phyloP scores from a whole-genome alignment of 2,888 invertebrate genomes.

The Tetropium fuscum region DNA sequence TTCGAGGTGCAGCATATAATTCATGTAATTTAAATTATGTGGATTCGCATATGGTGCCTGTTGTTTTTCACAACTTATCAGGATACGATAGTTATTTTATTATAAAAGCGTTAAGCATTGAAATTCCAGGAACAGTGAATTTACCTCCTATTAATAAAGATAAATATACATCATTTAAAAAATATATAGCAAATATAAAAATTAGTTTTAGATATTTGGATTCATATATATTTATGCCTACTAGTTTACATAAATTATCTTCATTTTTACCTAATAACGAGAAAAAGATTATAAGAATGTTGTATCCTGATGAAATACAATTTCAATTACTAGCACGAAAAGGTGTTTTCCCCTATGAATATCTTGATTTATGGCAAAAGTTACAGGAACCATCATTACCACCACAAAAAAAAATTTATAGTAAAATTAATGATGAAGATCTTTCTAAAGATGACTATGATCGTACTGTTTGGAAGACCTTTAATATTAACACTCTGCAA shows the following conservation, averaged over 20 bases:
- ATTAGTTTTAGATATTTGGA: constrained; percentile 42
- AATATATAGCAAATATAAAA: constrained; percentile 30
- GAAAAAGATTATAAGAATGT: constrained; percentile 10
- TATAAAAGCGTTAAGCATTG: constrained; percentile 35
- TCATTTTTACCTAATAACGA: constrained; percentile 31
- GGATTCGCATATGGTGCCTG: constrained; percentile 34
- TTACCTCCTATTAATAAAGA: constrained; percentile 40
- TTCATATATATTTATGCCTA: constrained; percentile 42
- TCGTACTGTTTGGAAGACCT: constrained; percentile 53
- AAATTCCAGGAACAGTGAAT: constrained; percentile 32
- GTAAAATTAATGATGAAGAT: constrained; percentile 34
- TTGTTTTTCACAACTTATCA: constrained; percentile 47
- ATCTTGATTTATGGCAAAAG: constrained; percentile 35
- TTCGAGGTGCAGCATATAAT: constrained; percentile 35
- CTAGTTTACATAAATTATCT: constrained; percentile 41
- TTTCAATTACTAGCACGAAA: constrained; percentile 44
- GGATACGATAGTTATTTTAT: constrained; percentile 47
- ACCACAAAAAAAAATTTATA: constrained; percentile 41
- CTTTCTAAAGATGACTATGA: constrained; percentile 48
- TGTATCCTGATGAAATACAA: constrained; percentile 25
- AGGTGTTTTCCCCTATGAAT: constrained; percentile 56
- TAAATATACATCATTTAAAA: constrained; percentile 38
- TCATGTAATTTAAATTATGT: constrained; percentile 44
- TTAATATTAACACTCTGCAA: constrained; percentile 48
- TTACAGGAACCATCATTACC: constrained; percentile 39